phyloP scores from a whole-genome alignment of 2,888 invertebrate genomes.

The Branchellion lobata region DNA sequence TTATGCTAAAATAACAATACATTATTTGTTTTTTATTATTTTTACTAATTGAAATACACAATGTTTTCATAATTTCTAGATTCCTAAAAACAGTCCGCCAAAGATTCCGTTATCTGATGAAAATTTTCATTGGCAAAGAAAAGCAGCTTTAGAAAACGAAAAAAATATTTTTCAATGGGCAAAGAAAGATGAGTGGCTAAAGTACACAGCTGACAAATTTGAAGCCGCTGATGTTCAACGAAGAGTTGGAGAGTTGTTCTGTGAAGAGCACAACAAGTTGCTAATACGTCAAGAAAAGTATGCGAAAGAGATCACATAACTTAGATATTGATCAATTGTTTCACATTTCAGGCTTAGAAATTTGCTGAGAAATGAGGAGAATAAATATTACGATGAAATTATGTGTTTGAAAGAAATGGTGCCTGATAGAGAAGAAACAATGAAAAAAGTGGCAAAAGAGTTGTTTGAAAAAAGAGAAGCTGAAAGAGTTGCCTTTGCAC shows the following conservation, averaged over 20 bases:
- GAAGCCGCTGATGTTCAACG: constrained; percentile 56
- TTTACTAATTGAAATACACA: no score
- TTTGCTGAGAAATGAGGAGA: constrained; percentile 57
- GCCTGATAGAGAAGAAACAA: constrained; percentile 61
- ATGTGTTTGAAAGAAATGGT: constrained; percentile 59
- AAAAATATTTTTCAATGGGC: no score
- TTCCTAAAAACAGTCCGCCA: no score
- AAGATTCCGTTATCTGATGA: no score
- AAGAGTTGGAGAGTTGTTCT: constrained; percentile 55
- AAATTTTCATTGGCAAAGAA: no score
- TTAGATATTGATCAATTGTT: no score
- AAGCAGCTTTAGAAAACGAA: no score
- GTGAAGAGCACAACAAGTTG: constrained; percentile 56
- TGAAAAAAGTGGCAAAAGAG: constrained; percentile 59
- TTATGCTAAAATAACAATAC: no score
- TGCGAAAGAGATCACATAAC: no score
- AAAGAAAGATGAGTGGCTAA: constrained; percentile 60
- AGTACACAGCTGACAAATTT: constrained; percentile 58
- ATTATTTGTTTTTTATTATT: no score
- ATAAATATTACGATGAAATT: constrained; percentile 57
- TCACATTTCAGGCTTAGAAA: constrained; percentile 54
- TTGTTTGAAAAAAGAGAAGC: constrained; percentile 60
- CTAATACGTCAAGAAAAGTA: constrained; percentile 60
- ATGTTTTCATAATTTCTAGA: no score
- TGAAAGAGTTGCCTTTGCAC: constrained; percentile 59